phyloP scores from a whole-genome alignment of 2,113 vertebrate species.

The Lontra canadensis region DNA sequence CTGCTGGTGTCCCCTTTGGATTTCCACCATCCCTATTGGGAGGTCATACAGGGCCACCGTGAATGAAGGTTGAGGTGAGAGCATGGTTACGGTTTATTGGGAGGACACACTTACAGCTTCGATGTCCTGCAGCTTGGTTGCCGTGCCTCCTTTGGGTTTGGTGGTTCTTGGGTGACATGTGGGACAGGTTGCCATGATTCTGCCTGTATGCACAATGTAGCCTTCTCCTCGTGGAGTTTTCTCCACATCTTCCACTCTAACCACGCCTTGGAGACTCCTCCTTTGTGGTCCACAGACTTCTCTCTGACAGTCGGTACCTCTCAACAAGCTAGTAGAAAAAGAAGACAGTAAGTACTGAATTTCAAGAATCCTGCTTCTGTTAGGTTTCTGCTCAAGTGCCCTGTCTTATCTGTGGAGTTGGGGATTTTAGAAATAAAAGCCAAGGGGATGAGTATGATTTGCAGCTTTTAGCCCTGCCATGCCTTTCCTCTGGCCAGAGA shows the following conservation, averaged over 20 bases:
- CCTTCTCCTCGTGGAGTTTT: background rate
- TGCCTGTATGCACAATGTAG: background rate
- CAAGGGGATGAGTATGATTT: background rate
- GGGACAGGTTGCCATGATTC: background rate
- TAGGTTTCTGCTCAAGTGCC: background rate
- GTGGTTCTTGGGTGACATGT: background rate
- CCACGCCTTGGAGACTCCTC: background rate
- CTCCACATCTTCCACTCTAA: background rate
- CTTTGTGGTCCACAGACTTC: background rate
- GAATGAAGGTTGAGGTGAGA: background rate
- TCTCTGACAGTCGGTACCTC: background rate
- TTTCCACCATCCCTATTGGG: background rate
- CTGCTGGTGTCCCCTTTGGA: background rate
- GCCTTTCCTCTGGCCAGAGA: background rate
- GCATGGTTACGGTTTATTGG: background rate
- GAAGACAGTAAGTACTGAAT: background rate
- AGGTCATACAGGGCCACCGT: background rate
- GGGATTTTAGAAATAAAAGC: conserved; percentile 29
- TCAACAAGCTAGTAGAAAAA: background rate
- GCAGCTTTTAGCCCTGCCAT: background rate
- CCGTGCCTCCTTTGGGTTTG: background rate
- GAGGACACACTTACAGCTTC: too few relatives aligned
- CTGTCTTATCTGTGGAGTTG: background rate
- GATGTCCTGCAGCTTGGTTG: background rate
- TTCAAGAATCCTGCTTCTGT: background rate